Base-by-base conservation (phyloP, 2,113 vertebrate species). In the Pseudolaguvia tuberculata region DNA sequence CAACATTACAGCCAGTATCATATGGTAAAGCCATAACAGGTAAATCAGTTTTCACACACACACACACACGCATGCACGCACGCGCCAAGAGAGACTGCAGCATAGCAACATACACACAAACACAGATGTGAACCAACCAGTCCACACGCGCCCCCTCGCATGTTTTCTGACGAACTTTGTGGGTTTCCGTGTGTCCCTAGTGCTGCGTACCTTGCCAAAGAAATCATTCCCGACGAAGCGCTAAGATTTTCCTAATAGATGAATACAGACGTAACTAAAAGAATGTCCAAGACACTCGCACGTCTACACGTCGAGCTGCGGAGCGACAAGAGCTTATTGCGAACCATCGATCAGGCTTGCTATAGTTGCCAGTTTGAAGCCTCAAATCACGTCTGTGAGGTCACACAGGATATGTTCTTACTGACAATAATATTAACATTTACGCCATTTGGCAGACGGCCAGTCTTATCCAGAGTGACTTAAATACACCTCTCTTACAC, bases 61-160 rank as follows among this genome's bases (percentile, higher is more conserved):
- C 31, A 55, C 53, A 57, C 20, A 58, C 42, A 31, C 42, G 45
- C 21, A 52, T 58, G 65, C 65, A 45, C 51, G 55, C 70, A 65
- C 65, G n/a, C 47, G 72, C 62, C 75, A 70, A 55, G 45, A 53
- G 57, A 63, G 72, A 74, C 65, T 47, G 76, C 56, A 59, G 67
- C 75, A 58, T 74, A 78, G 79, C 59, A 75, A 78, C 79, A 75
- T 52, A 18, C 71, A 81, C 67, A 81, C 79, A 81, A 78, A 81
- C 72, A 81, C 79, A 81, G 79, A 81, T 81, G 79, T 78, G 76
- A 75, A 65, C 9, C 35, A 11, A 17, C 5, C 23, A 59, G 72
- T 71, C 62, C 68, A 61, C 56, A 53, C 29, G 51, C 53, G 29
- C 67, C 35, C 66, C n/a, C 50, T 58, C 51, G 27, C 70, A 58